Conservation (phyloP, 2,113 vertebrate genomes). For the Pelecanoides urinatrix region DNA sequence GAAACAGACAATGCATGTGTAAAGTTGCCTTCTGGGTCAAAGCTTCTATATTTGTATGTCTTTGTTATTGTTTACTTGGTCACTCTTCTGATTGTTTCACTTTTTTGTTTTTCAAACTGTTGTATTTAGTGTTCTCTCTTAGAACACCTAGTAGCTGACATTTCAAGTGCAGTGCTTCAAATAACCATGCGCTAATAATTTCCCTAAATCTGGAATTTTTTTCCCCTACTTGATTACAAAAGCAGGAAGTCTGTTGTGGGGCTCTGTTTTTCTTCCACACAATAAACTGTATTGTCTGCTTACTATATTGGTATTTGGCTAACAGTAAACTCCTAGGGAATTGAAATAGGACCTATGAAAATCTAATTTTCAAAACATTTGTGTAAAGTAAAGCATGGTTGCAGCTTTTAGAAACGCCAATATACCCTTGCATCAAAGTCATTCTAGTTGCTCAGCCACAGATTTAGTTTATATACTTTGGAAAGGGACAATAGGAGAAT, state of each 20-base stretch:
- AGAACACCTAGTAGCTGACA: conserved; percentile 32
- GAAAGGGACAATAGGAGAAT: not conserved
- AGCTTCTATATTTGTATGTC: not conserved
- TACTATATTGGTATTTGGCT: conserved; percentile 71
- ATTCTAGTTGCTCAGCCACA: not conserved
- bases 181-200: conserved; percentile 69
- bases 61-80: not conserved
- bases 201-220: conserved; percentile 25
- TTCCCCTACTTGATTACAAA: conserved; percentile 72
- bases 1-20: not conserved
- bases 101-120: not conserved
- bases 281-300: conserved; percentile 76
- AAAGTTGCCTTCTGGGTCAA: not conserved
- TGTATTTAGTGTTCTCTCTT: not conserved
- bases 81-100: not conserved
- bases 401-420: not conserved
- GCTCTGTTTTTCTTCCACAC: conserved; percentile 78
- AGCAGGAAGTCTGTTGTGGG: conserved; percentile 77
- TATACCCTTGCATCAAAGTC: not conserved
- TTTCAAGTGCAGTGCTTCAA: conserved; percentile 48
- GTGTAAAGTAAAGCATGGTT: conserved; percentile 66
- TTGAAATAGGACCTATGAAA: conserved; percentile 73
- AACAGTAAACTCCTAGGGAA: conserved; percentile 70
- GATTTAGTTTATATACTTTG: not conserved
- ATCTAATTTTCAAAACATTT: conserved; percentile 75